Percentiles rank a stretch among this genome's conserved stretches.
Conservation (phyloP, 2,888 invertebrate genomes). For the Acrobasis repandana region DNA sequence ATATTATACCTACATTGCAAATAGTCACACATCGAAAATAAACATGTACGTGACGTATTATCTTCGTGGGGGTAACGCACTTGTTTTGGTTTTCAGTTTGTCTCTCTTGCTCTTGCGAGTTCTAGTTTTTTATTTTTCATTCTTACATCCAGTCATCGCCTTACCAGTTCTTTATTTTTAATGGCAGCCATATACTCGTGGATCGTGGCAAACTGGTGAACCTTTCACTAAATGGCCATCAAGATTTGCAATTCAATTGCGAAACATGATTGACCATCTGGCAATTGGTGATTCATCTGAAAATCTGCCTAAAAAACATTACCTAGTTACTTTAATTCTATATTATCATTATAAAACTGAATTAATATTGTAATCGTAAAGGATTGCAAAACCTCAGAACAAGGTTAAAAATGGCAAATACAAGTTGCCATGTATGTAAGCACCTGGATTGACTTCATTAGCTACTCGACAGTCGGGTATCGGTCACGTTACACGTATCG, state of each 20-base stretch:
- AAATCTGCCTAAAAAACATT: background rate
- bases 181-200: slow-evolving; percentile 58
- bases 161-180: slow-evolving; percentile 70
- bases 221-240: slow-evolving; percentile 62
- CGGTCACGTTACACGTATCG: slow-evolving; percentile 41
- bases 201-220: slow-evolving; percentile 59
- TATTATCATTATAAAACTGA: background rate
- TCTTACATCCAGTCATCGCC: slow-evolving; percentile 72
- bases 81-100: slow-evolving; percentile 64
- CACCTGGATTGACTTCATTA: slow-evolving; percentile 33
- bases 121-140: slow-evolving; percentile 56
- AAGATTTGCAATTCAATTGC: slow-evolving; percentile 34
- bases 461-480: slow-evolving; percentile 36
- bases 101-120: slow-evolving; percentile 61
- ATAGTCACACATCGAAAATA: slow-evolving; percentile 54
- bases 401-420: slow-evolving; percentile 40
- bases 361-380: background rate
- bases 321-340: background rate
- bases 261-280: slow-evolving; percentile 26
- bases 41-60: slow-evolving; percentile 62
- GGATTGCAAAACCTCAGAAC: slow-evolving; percentile 25
- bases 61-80: slow-evolving; percentile 81
- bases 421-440: slow-evolving; percentile 40
- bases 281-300: background rate
- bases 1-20: slow-evolving; percentile 34